phyloP scores from a whole-genome alignment of 1,140 invertebrate genomes.

The Drepana arcuata region DNA sequence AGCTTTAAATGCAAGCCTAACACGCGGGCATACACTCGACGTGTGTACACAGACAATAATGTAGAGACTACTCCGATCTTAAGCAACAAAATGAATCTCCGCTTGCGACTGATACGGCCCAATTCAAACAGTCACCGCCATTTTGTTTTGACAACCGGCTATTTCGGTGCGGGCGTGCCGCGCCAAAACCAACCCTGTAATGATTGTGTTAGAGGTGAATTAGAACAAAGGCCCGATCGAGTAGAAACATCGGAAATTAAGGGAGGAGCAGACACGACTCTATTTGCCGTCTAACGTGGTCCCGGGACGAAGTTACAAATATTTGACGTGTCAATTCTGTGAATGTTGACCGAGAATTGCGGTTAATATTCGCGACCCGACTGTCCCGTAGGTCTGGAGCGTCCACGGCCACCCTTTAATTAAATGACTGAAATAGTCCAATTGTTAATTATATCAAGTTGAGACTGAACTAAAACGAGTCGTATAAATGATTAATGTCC shows the following conservation, averaged over 20 bases:
- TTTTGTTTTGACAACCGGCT: constrained; percentile 69
- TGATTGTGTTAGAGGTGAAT: constrained; percentile 26
- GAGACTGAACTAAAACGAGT: no score
- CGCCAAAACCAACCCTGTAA: constrained; percentile 33
- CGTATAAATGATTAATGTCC: no score
- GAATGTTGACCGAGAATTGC: constrained; percentile 70
- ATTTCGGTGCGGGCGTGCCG: constrained; percentile 22
- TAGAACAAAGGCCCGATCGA: constrained; percentile 15
- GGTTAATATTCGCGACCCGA: constrained; percentile 67
- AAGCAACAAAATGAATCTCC: constrained; percentile 71
- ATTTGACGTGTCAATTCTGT: constrained; percentile 72
- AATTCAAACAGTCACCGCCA: constrained; percentile 70
- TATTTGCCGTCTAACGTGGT: constrained; percentile 69
- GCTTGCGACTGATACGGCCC: constrained; percentile 68
- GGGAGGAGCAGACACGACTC: constrained; percentile 68
- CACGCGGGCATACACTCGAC: constrained; percentile 59
- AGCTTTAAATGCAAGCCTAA: constrained; percentile 67
- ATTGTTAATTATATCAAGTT: constrained; percentile 54
- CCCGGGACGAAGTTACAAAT: constrained; percentile 70
- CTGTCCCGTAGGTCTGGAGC: constrained; percentile 34
- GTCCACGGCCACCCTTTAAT: constrained; percentile 61
- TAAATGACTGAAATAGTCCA: constrained; percentile 65
- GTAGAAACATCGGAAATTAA: constrained; percentile 70
- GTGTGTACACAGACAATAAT: constrained; percentile 68
- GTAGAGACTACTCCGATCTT: constrained; percentile 64